phyloP scores from a whole-genome alignment of 1,140 invertebrate species.

The Pseudomyrmex concolor region DNA sequence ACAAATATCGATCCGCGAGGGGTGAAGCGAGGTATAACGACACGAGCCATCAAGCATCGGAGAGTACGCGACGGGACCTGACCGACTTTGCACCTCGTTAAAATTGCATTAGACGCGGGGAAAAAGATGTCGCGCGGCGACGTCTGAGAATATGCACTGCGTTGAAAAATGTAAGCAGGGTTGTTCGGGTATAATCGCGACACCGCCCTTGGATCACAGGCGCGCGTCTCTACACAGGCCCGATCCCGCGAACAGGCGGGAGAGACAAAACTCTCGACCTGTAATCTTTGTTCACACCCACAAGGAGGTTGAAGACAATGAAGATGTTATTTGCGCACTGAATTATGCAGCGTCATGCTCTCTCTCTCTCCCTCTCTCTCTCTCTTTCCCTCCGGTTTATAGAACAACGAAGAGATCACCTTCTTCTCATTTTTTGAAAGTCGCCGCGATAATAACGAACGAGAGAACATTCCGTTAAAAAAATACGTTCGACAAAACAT shows the following conservation, averaged over 20 bases:
- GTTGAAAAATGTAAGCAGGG: conserved; percentile 54
- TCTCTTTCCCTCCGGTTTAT: neutral
- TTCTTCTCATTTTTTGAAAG: conserved; percentile 28
- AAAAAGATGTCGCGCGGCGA: conserved; percentile 45
- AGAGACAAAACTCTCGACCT: neutral
- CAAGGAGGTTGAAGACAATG: neutral
- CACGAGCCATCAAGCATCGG: conserved; percentile 52
- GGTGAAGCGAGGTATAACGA: conserved; percentile 56
- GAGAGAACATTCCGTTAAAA: neutral
- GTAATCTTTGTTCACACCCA: no score
- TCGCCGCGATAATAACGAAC: neutral
- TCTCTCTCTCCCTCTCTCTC: no score
- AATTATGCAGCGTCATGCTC: conserved; percentile 49
- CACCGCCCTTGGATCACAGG: conserved; percentile 2
- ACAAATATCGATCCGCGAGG: conserved; percentile 51
- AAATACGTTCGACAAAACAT: neutral
- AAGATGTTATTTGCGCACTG: conserved; percentile 11
- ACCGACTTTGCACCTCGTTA: conserved; percentile 74
- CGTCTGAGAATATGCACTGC: conserved; percentile 55
- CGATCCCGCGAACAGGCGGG: no score
- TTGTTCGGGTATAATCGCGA: conserved; percentile 31
- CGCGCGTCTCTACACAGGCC: no score
- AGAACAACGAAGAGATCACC: neutral
- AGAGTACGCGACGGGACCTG: conserved; percentile 59
- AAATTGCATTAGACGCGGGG: conserved; percentile 70